Evolutionary conservation across 2,113 vertebrate genomes (phyloP), one percentile per base, ranked within the genome.

Genomic region (Eptatretus burgeri): DNA sequence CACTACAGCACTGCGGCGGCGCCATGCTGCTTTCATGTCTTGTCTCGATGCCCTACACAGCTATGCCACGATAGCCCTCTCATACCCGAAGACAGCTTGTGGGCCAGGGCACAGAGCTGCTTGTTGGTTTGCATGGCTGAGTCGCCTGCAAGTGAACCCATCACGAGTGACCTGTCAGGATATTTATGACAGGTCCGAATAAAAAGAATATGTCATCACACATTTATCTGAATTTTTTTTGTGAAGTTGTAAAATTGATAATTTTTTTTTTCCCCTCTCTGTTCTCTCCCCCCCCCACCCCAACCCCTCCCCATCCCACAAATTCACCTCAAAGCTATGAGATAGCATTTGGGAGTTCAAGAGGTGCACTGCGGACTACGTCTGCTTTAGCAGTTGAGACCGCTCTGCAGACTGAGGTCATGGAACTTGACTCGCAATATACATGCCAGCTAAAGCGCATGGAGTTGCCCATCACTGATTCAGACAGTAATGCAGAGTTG

Each of bases 91-190:
- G 51, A 74, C 82, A 1, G 85, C 83, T 13, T 78, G 27, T 41
- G 27, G 94, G 51, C 79, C 80, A 67, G 83, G 80, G 53, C 91
- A 98, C 70, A 75, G 91, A 1, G 78, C 80, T 53, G 81, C 95
- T 63, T 80, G 86, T 62, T 98, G 91, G 91, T 93, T 93, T 67
- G 78, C 80, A 27, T 98, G 91, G 91, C 77, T 95, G 81, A 84
- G 95, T 71, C 87, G 93, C 16, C 77, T 94, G 52, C 76, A 95
- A 63, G 77, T 78, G 66, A 82, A 82, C 67, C 91, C 87, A 77
- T 85, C 82, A 0, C 78, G 80, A 12, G 87, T 93, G 10, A 78
- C 74, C 27, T 93, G 86, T 68, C 86, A 94, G 70, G 79, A 80
- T 62, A 68, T 88, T 63, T 95, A 83, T 20, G 76, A 81, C 70